Base-by-base conservation (phyloP, 2,113 vertebrate genomes). In the Donacobius atricapilla region DNA sequence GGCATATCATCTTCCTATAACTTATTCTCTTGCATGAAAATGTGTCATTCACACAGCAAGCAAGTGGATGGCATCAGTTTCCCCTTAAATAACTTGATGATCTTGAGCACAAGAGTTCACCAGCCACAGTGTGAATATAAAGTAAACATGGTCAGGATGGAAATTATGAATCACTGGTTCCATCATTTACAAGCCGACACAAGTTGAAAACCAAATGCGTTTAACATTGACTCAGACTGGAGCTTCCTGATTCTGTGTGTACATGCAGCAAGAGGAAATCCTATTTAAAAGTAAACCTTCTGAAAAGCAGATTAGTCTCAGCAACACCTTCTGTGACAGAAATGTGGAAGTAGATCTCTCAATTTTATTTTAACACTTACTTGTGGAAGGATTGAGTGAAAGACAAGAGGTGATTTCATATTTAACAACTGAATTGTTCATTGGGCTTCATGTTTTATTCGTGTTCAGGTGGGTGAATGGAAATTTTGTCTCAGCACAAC, bases 161-260 rank as follows among this genome's bases (percentile, higher is more conserved):
- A 97, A 96, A 95, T 73, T 91, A 91, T 98, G 98, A 98, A 93
- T 98, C 98, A 98, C 93, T 83, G 90, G 83, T 96, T 96, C 97
- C 92, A 91, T 86, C 92, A 73, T 89, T 86, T 93, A 91, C 87
- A 42, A 91, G 93, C 66, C 21, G 3, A 93, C 87, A 94, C 83
- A 94, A 94, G 93, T 89, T 94, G 83, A 97, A 98, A 98, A 96
- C 72, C 90, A 96, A 97, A 97, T 94, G 75, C 95, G 85, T 92
- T 97, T 97, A 95, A 83, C 94, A 90, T 69, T 97, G 98, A 98
- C 93, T 98, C 97, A 96, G 84, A 94, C 45, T 66, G 78, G 73
- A 94, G 97, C 96, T 97, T 98, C 97, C 97, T 98, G 96, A 91
- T 66, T 80, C 94, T 79, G 60, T 79, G 72, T 90, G 61, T 80